phyloP scores from a whole-genome alignment of 1,140 invertebrate genomes.

The Leptinotarsa texana region DNA sequence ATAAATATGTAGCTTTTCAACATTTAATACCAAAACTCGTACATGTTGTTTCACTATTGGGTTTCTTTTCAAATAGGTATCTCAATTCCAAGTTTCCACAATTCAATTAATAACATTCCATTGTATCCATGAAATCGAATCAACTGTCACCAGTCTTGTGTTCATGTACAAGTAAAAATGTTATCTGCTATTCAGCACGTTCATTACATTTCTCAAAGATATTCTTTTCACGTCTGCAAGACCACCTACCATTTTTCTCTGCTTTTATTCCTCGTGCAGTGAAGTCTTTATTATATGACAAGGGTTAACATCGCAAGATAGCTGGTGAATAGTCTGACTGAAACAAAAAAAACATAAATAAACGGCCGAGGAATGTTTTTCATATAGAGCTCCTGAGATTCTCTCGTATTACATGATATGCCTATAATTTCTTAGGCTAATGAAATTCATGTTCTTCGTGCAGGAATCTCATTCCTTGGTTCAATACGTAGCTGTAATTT shows the following conservation, averaged over 20 bases:
- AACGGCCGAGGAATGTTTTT: neutral
- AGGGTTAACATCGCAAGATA: neutral
- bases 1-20: too few species aligned
- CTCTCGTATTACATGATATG: too few species aligned
- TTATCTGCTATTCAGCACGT: neutral
- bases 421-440: too few species aligned
- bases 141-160: neutral
- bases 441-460: too few species aligned
- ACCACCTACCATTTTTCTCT: constrained; percentile 2
- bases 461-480: too few species aligned
- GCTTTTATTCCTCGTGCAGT: neutral
- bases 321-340: neutral
- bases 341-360: neutral
- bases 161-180: neutral
- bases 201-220: neutral
- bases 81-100: too few species aligned
- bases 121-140: neutral
- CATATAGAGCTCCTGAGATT: neutral
- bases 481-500: too few species aligned
- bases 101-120: too few species aligned
- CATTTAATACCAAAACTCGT: too few species aligned
- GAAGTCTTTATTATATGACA: constrained; percentile 1
- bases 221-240: neutral
- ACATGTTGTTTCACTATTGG: too few species aligned
- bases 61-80: too few species aligned